Evolutionary conservation across 2,797 vertebrate species (phyloP), one percentile per base, ranked within the genome.

Genomic region (Falco columbarius): DNA sequence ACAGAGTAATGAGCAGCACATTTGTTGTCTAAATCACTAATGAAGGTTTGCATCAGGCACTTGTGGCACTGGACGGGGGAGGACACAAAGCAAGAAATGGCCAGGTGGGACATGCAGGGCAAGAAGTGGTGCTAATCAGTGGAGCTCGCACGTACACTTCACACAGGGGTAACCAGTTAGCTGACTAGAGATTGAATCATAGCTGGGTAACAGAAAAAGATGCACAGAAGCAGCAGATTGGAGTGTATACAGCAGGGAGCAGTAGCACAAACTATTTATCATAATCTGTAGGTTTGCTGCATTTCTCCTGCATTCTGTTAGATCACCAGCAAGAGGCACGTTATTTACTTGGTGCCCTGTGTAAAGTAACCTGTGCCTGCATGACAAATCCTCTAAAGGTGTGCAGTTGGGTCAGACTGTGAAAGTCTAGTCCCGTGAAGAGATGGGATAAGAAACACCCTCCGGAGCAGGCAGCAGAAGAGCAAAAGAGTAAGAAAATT

Each of bases 181-280:
- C 47, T 77, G 54, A 19, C 29, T 23, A 23, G n/a, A 81, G 36
- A 22, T 19, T 9, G 36, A 66, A 32, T 51, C 46, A 51, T 12
- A 76, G 21, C 29, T 12, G 14, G 0, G 1, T 19, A 36, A 32
- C 12, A 81, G 42, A 56, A 89, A 85, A 40, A 0, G 0, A 66
- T 7, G 36, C 30, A 42, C 23, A 36, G 38, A 87, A 68, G 32
- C n/a, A 65, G 36, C 16, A 52, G 14, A 24, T 29, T 7, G 29
- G 55, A 44, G 30, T 13, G 3, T 6, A 38, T 4, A 10, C 2
- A 38, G 10, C 40, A 58, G 51, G 29, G 26, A 89, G 44, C 29
- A 47, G n/a, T 29, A 58, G 38, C 70, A 65, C 20, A 52, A 40
- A 34, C 55, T 20, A 23, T 54, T 71, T 24, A 15, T 23, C 21